Evolutionary conservation across 2,113 vertebrate genomes (phyloP).

Genomic region (Macrotus californicus): DNA sequence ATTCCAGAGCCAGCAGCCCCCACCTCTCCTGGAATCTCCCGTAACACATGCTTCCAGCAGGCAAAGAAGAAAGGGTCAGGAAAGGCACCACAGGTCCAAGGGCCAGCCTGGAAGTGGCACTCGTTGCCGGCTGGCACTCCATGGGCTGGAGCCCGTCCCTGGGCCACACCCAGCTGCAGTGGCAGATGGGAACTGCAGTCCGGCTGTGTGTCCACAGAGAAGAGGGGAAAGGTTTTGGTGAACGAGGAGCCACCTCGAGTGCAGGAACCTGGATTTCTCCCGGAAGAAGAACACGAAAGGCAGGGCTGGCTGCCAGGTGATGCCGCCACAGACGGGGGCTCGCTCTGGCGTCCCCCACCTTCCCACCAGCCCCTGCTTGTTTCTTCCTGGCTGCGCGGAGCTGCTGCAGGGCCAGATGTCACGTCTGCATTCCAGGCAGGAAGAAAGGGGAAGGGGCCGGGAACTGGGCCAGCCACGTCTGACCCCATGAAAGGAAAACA

Average conservation of each 20-base stretch:
- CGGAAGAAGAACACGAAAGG: fast-evolving
- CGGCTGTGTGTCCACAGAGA: background rate
- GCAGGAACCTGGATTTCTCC: background rate
- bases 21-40: fast-evolving
- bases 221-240: fast-evolving
- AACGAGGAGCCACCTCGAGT: background rate
- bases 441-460: background rate
- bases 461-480: background rate
- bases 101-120: background rate
- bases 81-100: too few relatives aligned
- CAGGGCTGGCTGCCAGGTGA: background rate
- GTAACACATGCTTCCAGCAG: fast-evolving
- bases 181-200: background rate
- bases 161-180: background rate
- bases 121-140: background rate
- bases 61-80: background rate
- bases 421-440: background rate
- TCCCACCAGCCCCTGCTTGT: background rate
- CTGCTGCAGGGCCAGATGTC: background rate
- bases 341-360: too few relatives aligned
- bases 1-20: too few relatives aligned
- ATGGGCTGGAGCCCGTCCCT: background rate
- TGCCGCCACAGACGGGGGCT: fast-evolving
- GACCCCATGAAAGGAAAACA: too few relatives aligned
- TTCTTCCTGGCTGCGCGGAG: background rate